Conservation (phyloP, 2,888 invertebrate species). For the Clistopyga incitator region DNA sequence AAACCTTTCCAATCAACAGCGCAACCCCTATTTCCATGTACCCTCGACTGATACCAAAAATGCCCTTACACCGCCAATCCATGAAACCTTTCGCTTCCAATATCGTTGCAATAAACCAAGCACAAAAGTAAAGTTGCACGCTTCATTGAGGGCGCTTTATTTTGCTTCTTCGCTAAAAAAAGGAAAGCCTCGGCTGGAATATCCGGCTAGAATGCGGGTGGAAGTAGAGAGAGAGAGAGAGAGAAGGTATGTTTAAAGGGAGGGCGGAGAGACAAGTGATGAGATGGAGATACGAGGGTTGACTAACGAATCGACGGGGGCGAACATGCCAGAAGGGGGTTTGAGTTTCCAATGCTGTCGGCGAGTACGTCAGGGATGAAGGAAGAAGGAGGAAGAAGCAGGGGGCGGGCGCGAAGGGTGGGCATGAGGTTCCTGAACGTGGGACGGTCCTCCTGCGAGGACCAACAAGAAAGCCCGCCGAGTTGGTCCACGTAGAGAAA, state of each 20-base stretch:
- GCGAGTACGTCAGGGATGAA: background rate
- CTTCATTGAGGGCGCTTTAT: background rate
- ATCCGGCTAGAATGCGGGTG: conserved; percentile 4
- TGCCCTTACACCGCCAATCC: background rate
- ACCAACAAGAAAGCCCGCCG: conserved; percentile 47
- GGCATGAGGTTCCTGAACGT: background rate
- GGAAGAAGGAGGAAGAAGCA: conserved; percentile 1
- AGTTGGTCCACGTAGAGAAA: conserved; percentile 41
- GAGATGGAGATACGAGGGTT: conserved; percentile 56
- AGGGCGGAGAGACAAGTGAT: conserved; percentile 15
- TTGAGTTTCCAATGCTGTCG: conserved; percentile 48
- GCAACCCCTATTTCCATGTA: background rate
- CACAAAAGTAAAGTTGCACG: background rate
- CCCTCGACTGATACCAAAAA: background rate
- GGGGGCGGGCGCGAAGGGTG: conserved; percentile 13
- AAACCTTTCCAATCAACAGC: background rate
- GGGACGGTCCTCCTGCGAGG: conserved; percentile 1
- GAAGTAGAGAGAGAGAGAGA: background rate
- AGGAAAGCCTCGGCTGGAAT: background rate
- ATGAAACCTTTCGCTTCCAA: background rate
- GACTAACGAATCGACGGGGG: conserved; percentile 62
- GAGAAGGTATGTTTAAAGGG: background rate
- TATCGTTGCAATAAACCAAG: background rate
- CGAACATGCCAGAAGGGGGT: background rate
- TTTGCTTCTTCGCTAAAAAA: background rate